Evolutionary conservation across 2,888 invertebrate genomes (phyloP), one percentile per base, ranked within the genome.

Genomic region (Drosophila meridiana): DNA sequence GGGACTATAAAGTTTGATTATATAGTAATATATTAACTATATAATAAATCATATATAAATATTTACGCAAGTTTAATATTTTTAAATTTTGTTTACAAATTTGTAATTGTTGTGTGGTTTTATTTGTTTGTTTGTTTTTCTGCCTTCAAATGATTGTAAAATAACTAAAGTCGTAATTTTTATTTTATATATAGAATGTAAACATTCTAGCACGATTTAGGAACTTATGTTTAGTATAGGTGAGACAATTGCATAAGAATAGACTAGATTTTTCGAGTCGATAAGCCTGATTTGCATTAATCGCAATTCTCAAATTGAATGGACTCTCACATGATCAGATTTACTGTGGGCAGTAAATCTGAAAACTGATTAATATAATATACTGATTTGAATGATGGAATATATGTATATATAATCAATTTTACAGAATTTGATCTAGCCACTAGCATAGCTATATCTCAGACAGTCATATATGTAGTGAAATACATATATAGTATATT

Each of bases 51-150:
- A 20, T 32, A 50, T 30, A 45, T 11, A 13, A 14, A 48, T 34
- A 52, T 34, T 34, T 50, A 50, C 50, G 4, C 2, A n/a, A 50
- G 9, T 9, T n/a, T 1, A 34, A 32, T 20, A 13, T 53, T 38
- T 26, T 36, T 53, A 36, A 14, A 20, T 30, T 26, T 38, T 42
- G 9, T 26, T 61, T 20, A 20, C 20, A 20, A 8, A 13, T 13
- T 40, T 40, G 8, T 38, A n/a, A 2, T 11, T 42, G 14, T 42
- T 13, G 20, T 20, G 20, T 20, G 20, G 20, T 20, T 45, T 57
- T 43, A 13, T 34, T 56, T 43, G 14, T 57, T 45, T 58, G n/a
- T 43, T 59, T 60, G 34, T 38, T 38, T 28, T 20, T 14, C 13
- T 5, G 30, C 9, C 5, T n/a, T 28, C 7, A 1, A 65, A 40